Conservation (phyloP, 1,140 invertebrate genomes). For the Thaumatotibia leucotreta region DNA sequence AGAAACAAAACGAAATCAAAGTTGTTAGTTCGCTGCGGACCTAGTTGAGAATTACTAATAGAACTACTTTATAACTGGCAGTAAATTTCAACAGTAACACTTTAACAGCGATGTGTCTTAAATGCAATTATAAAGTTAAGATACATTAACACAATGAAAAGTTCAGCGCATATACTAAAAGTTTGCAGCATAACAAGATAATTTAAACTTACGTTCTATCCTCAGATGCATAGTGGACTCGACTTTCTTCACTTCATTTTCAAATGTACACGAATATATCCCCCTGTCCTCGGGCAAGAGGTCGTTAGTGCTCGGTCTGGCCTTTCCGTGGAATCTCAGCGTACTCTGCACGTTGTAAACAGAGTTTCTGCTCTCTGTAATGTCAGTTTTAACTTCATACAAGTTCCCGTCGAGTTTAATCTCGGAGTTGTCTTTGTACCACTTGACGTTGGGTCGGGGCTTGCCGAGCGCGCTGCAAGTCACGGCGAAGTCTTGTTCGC, state of each 20-base stretch:
- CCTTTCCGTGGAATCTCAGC: constrained; percentile 86
- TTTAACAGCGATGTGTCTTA: background rate
- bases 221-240: constrained; percentile 92
- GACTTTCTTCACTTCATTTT: constrained; percentile 91
- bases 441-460: constrained; percentile 88
- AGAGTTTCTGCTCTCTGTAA: constrained; percentile 84
- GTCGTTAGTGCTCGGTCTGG: constrained; percentile 84
- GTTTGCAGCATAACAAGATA: background rate
- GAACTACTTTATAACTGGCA: background rate
- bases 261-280: constrained; percentile 91
- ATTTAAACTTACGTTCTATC: constrained; percentile 87
- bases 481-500: constrained; percentile 87
- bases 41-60: background rate
- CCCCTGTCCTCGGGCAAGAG: constrained; percentile 90
- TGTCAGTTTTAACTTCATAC: constrained; percentile 88
- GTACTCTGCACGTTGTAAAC: constrained; percentile 91
- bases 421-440: constrained; percentile 91
- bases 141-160: background rate
- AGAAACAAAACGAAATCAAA: background rate
- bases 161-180: background rate
- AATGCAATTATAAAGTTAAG: background rate
- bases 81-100: background rate
- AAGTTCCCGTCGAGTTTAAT: constrained; percentile 84
- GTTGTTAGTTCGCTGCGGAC: too few relatives aligned
- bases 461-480: constrained; percentile 92